Base-by-base conservation (phyloP, 2,113 vertebrate genomes). In the Cyprinodon tularosa region DNA sequence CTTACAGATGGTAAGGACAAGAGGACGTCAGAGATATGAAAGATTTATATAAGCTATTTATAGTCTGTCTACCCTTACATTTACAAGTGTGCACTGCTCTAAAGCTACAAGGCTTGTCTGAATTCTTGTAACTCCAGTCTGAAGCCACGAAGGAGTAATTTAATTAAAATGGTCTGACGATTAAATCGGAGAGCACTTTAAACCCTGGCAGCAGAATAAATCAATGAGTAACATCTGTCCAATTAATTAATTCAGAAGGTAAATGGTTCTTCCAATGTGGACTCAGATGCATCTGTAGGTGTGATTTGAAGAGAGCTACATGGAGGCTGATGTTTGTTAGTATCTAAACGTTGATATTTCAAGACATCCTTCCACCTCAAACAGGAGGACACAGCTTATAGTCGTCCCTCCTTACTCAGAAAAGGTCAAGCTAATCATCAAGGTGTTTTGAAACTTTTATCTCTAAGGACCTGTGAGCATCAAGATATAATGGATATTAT, bases 21-120 rank as follows among this genome's bases (percentile, higher is more conserved):
- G 36, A 61, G 53, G 78, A 84, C 48, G 81, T 81, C 77, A 71
- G 77, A 66, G 66, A 68, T 68, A 66, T 81, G 13, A 81, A 82
- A 73, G 70, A 86, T 86, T 83, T 72, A 89, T 81, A 66, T 17
- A 45, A 50, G 14, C 86, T 88, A 90, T 91, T 88, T 88, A 79
- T 84, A 86, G 83, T 75, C 29, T 0, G 38, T 70, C 76, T 84
- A 77, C 66, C 83, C 10, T 72, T 29, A 38, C 72, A 63, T 76
- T 88, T 84, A 87, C 72, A 77, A 71, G 22, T n/a, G 60, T 48
- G 39, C 39, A 12, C 4, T 6, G 29, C 76, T 65, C 68, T 15
- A 53, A 82, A 60, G 72, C 61, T 45, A 63, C 57, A 12, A 12
- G 50, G 60, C 66, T 80, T 20, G 1, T 71, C 45, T 66, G 75